These are phyloP conservation scores for Vulpes ferrilata DNA, from an alignment of 2,113 vertebrate genomes.

Conservation along the genomic window DNA sequence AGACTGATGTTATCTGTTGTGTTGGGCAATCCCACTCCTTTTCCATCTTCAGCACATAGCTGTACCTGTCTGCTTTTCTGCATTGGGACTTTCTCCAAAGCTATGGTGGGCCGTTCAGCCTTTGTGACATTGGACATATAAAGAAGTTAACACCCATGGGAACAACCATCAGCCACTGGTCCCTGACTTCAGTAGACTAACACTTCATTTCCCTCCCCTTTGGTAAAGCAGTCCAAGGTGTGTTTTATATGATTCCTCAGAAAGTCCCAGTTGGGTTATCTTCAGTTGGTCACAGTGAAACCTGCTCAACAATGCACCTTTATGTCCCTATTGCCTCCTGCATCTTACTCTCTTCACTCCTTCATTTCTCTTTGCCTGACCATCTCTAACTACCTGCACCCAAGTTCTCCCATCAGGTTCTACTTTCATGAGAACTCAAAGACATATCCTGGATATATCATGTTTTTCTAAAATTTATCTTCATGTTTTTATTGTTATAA, in stretches of 20 bases:
- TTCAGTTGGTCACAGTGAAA: neutral
- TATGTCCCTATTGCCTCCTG: neutral
- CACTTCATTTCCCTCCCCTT: neutral
- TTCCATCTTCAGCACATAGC: neutral
- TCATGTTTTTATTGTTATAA: neutral
- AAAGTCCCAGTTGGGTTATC: neutral
- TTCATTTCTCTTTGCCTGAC: neutral
- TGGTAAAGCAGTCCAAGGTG: neutral
- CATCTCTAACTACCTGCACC: neutral
- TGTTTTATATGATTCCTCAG: neutral
- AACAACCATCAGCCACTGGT: neutral
- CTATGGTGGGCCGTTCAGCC: neutral
- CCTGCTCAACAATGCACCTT: neutral
- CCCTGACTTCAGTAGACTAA: neutral
- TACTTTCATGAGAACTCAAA: neutral
- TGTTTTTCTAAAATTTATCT: neutral
- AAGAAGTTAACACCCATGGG: neutral
- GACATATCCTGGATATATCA: neutral
- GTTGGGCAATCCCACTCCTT: neutral
- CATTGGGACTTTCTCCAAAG: neutral
- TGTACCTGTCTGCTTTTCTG: neutral
- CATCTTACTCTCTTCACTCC: neutral
- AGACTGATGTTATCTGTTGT: neutral
- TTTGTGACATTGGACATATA: neutral
- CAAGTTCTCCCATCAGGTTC: neutral